phyloP scores from a whole-genome alignment of 2,888 invertebrate species.

The Campaea margaritaria region DNA sequence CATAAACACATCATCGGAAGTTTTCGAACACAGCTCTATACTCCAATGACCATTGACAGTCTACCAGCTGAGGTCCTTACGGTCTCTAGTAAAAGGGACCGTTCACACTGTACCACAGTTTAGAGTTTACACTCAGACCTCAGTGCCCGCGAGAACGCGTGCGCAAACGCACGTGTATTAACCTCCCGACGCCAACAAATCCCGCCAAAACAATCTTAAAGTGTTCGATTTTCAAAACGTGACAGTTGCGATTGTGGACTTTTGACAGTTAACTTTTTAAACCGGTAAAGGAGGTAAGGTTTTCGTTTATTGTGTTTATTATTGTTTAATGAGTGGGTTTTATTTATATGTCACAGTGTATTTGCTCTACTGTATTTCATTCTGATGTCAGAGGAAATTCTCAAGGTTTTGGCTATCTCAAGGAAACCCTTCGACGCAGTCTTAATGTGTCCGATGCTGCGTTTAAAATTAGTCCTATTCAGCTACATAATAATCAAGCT shows the following conservation, averaged over 20 bases:
- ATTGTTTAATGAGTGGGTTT: constrained; percentile 12
- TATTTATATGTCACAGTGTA: constrained; percentile 22
- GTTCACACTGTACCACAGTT: constrained; percentile 41
- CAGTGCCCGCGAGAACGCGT: constrained; percentile 73
- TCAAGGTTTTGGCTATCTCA: constrained; percentile 37
- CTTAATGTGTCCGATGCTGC: constrained; percentile 25
- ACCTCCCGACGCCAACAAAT: constrained; percentile 44
- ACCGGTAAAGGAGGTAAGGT: constrained; percentile 61
- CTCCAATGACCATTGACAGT: constrained; percentile 63
- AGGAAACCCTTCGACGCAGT: constrained; percentile 29
- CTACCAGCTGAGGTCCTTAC: constrained; percentile 43
- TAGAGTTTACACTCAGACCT: constrained; percentile 40
- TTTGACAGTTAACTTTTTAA: constrained; percentile 57
- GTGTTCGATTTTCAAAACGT: constrained; percentile 55
- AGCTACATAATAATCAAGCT: background rate
- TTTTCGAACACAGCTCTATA: constrained; percentile 50
- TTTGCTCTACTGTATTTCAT: constrained; percentile 37
- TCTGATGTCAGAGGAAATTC: constrained; percentile 32
- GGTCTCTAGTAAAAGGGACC: constrained; percentile 73
- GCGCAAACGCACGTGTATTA: constrained; percentile 58
- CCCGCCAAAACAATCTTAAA: constrained; percentile 60
- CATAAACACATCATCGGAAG: constrained; percentile 74
- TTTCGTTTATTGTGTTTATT: background rate
- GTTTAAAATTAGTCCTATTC: constrained; percentile 6
- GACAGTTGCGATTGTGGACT: constrained; percentile 57